Evolutionary conservation across 2,113 vertebrate species (phyloP), one percentile per base, ranked within the genome.

Genomic region (Cheilinus undulatus): DNA sequence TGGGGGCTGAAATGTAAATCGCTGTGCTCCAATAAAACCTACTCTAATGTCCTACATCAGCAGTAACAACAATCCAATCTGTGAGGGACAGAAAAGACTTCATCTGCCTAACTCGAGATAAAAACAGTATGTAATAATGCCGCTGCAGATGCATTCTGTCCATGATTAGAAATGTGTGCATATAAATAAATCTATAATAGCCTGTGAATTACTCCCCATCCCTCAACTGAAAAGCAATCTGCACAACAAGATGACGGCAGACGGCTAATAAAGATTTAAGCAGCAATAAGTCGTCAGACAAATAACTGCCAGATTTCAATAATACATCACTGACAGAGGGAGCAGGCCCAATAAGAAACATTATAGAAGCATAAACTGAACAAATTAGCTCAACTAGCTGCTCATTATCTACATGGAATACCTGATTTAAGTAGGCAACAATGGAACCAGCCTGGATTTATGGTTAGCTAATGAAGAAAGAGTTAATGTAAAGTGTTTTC

Each of bases 251-350:
- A 61, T 23, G 58, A 32, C 49, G 36, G 40, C 23, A 56, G 50
- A 26, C 19, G 3, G 24, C 67, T 76, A 73, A 81, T 83, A 77
- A 74, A 71, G 70, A 59, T 75, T 79, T 68, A 67, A 77, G 36
- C 42, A 5, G 59, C 74, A 53, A n/a, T 73, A 77, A 79, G 62
- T 81, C 78, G 32, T 50, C 24, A 12, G 32, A 53, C 49, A 50
- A 75, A 79, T 78, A 57, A 75, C 69, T 60, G 49, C 64, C 60
- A 51, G 34, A 72, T 69, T 76, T 69, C 66, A 78, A 67, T 36
- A 73, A 73, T 38, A 38, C 30, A 59, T 61, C 54, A 72, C 51
- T n/a, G 30, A 14, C 23, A 17, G 38, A 34, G 17, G 38, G 68
- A 38, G 50, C 2, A 23, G 17, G 10, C 22, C 4, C 2, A 12